Conservation (phyloP, 1,140 invertebrate genomes). For the Sipha flava region DNA sequence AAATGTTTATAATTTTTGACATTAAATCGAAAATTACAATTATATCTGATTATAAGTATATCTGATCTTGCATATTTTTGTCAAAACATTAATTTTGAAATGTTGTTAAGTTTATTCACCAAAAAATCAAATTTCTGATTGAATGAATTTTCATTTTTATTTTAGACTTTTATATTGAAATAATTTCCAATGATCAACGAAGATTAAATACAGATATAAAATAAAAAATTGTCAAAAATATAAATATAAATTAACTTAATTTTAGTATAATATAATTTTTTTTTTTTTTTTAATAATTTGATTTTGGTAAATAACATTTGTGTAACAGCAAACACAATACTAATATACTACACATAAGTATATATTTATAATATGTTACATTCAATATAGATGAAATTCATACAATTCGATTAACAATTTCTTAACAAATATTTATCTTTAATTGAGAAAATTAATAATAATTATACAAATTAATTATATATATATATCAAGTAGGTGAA, state of each 20-base stretch:
- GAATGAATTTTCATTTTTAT: too few species aligned
- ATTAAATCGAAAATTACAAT: too few species aligned
- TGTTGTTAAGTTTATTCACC: too few species aligned
- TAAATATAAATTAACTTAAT: background rate
- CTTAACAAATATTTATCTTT: background rate
- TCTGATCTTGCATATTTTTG: too few species aligned
- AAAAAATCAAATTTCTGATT: too few species aligned
- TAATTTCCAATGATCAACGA: too few species aligned
- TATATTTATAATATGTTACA: background rate
- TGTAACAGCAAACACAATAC: background rate
- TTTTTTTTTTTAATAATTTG: background rate
- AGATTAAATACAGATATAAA: background rate
- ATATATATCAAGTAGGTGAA: background rate
- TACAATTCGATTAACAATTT: conserved; percentile 4
- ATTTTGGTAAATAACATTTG: background rate
- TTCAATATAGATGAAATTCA: background rate
- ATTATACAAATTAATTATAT: background rate
- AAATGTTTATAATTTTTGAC: too few species aligned
- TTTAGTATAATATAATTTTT: background rate
- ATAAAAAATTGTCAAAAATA: background rate
- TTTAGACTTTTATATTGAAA: too few species aligned
- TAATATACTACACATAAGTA: background rate
- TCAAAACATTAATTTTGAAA: too few species aligned
- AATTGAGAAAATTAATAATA: conserved; percentile 8
- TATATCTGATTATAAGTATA: too few species aligned